Evolutionary conservation across 2,113 vertebrate species (phyloP).

Genomic region (Agapornis roseicollis): DNA sequence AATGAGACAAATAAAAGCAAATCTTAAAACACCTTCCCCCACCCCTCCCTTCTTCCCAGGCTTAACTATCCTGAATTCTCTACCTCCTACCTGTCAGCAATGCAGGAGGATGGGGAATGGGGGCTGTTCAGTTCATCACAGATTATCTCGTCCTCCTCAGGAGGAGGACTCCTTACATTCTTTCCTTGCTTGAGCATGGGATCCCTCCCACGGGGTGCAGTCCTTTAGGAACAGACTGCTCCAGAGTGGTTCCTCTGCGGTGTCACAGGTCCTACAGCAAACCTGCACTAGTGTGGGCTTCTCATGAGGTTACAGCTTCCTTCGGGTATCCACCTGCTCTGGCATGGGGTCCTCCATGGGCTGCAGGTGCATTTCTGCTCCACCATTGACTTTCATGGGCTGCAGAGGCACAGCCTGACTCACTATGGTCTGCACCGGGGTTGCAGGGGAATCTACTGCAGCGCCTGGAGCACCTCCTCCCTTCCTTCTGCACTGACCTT

Average conservation of each 20-base stretch:
- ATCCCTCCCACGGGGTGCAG: not conserved
- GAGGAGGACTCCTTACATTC: not conserved
- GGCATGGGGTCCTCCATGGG: fast-evolving
- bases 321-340: not conserved
- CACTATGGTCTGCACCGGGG: not conserved
- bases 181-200: not conserved
- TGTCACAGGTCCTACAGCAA: not conserved
- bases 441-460: not conserved
- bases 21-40: not conserved
- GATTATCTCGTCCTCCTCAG: not conserved
- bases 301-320: not conserved
- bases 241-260: not conserved
- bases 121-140: not conserved
- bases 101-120: not conserved
- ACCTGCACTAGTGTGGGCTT: not conserved
- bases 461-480: not conserved
- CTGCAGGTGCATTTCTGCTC: not conserved
- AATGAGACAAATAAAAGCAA: not conserved
- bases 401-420: not conserved
- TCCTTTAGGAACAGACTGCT: not conserved
- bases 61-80: not conserved
- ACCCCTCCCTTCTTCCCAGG: not conserved
- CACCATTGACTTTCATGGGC: not conserved
- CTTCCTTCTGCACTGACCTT: not conserved
- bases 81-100: not conserved